phyloP scores from a whole-genome alignment of 2,113 vertebrate genomes.

The Cyrtonyx montezumae region DNA sequence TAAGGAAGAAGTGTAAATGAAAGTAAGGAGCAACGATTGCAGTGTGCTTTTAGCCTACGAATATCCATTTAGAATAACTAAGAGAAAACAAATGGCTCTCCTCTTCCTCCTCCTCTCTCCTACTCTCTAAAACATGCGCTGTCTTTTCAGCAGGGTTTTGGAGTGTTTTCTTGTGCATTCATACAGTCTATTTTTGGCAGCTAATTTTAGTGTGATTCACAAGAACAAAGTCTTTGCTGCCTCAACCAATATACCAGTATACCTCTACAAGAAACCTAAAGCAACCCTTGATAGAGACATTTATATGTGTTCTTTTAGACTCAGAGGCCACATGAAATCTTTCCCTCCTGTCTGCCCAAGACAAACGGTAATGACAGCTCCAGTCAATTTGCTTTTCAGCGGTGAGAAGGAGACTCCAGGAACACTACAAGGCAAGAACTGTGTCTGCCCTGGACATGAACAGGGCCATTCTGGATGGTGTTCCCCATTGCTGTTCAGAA shows the following conservation, averaged over 20 bases:
- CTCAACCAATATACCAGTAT: background rate
- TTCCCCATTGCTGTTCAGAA: background rate
- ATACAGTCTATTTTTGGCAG: background rate
- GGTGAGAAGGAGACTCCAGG: background rate
- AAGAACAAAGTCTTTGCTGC: background rate
- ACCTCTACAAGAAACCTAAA: background rate
- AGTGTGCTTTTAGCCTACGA: background rate
- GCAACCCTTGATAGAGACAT: background rate
- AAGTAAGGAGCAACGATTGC: background rate
- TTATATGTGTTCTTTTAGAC: background rate
- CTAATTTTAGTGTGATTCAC: background rate
- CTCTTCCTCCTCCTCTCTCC: background rate
- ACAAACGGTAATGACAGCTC: background rate
- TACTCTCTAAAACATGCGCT: background rate
- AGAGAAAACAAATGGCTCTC: background rate
- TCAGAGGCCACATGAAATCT: background rate
- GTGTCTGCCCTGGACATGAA: background rate
- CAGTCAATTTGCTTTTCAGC: background rate
- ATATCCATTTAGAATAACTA: background rate
- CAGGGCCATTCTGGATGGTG: background rate
- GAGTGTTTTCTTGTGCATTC: background rate
- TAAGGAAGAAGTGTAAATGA: background rate
- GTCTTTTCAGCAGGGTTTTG: background rate
- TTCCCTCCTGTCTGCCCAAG: background rate
- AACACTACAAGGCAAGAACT: background rate